These are phyloP conservation scores for Mycalesis mineus DNA, from an alignment of 2,888 invertebrate genomes.

Conservation along the genomic window DNA sequence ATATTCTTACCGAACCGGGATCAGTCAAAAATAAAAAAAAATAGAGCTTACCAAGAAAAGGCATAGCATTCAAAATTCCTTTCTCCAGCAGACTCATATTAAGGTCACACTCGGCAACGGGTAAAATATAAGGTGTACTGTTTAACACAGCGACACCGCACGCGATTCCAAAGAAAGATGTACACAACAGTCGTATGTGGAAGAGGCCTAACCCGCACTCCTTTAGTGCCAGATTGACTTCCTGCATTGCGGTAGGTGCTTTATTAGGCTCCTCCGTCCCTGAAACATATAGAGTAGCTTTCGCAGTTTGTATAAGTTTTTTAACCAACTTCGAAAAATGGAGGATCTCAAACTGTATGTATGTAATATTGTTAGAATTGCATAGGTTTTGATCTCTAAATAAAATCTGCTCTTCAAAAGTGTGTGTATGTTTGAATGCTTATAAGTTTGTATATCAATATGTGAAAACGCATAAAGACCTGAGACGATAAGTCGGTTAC, in stretches of 20 bases:
- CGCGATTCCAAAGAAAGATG: constrained; percentile 41
- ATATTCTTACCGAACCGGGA: no score
- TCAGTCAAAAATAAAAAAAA: no score
- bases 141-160: constrained; percentile 44
- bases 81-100: constrained; percentile 54
- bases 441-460: no score
- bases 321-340: no score
- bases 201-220: constrained; percentile 54
- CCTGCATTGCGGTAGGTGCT: constrained; percentile 45
- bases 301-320: no score
- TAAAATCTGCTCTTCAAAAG: no score
- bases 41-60: constrained; percentile 54
- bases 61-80: constrained; percentile 51
- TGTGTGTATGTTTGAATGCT: no score
- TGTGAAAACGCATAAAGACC: no score
- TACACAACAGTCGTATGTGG: constrained; percentile 45
- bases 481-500: no score
- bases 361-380: no score
- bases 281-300: constrained; percentile 21
- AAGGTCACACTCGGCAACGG: constrained; percentile 57
- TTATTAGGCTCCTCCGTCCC: constrained; percentile 26
- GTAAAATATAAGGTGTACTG: constrained; percentile 49
- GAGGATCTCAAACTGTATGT: no score
- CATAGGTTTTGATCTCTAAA: no score
- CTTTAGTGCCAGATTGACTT: constrained; percentile 49